Percentiles rank a stretch among this genome's conserved stretches.
Conservation (phyloP, 2,797 vertebrate species). For the Clarias platycephalus region DNA sequence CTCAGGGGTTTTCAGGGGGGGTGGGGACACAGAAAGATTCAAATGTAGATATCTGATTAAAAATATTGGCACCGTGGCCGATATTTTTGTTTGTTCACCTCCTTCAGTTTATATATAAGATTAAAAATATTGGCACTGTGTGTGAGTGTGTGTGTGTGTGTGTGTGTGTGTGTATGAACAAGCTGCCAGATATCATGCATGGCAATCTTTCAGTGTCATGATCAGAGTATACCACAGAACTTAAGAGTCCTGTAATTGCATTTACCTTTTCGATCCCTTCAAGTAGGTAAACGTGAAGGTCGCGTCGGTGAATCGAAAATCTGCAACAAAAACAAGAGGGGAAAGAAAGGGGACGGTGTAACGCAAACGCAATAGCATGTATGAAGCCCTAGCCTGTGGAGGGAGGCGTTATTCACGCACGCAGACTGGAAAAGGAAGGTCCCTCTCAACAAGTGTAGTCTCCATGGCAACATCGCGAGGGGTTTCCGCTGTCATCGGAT, state of each 20-base stretch:
- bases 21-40: neutral
- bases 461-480: slow-evolving; percentile 77
- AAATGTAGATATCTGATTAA: neutral
- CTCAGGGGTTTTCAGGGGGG: no score
- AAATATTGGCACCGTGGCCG: no score
- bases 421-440: slow-evolving; percentile 35
- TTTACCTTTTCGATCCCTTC: slow-evolving; percentile 86
- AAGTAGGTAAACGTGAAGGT: slow-evolving; percentile 85
- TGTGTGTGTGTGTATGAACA: no score
- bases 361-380: neutral
- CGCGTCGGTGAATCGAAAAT: slow-evolving; percentile 86
- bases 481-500: slow-evolving; percentile 64
- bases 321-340: slow-evolving; percentile 62
- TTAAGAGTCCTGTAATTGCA: neutral
- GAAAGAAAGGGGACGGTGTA: neutral
- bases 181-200: neutral
- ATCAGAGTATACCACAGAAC: no score
- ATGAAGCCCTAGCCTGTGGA: neutral
- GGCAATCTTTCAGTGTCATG: no score
- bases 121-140: no score
- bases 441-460: slow-evolving; percentile 81
- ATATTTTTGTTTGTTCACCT: no score
- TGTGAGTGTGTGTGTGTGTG: no score
- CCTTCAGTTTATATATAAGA: no score
- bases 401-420: neutral